Conservation (phyloP, 2,113 vertebrate genomes). For the Leucosticte australis region DNA sequence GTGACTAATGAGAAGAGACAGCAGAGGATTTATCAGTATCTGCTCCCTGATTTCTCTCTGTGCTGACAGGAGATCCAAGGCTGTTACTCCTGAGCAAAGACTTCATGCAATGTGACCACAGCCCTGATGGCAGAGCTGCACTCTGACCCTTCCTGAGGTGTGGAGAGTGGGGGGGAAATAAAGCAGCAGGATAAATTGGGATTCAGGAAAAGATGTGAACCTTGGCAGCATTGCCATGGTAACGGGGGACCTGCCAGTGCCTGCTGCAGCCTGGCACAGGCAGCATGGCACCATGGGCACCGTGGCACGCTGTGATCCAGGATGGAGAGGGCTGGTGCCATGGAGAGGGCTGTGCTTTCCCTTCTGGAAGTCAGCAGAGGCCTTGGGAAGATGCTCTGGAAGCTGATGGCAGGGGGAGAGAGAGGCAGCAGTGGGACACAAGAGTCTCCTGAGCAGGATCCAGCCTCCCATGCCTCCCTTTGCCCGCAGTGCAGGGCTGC, state of each 20-base stretch:
- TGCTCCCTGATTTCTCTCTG: not conserved
- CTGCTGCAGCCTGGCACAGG: not conserved
- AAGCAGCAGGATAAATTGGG: accelerated
- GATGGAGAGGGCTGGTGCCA: not conserved
- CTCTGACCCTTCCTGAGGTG: not conserved
- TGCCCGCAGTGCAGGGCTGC: accelerated
- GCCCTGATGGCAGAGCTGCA: not conserved
- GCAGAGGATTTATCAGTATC: not conserved
- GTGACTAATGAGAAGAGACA: not conserved
- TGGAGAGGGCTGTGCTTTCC: not conserved
- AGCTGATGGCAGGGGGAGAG: not conserved
- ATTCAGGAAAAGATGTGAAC: not conserved
- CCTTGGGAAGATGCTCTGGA: not conserved
- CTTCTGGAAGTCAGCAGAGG: not conserved
- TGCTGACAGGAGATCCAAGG: not conserved
- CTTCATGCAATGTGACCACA: not conserved
- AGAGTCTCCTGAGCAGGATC: not conserved
- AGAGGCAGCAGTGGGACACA: not conserved
- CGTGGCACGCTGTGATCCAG: accelerated
- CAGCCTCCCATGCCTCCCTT: not conserved
- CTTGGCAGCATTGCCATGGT: slow-evolving; percentile 3
- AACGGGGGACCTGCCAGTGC: not conserved
- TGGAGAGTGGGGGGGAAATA: not conserved
- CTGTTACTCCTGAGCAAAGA: not conserved
- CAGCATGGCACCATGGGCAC: not conserved